Evolutionary conservation across 2,113 vertebrate species (phyloP), one percentile per base, ranked within the genome.

Genomic region (Catharus fuscescens): DNA sequence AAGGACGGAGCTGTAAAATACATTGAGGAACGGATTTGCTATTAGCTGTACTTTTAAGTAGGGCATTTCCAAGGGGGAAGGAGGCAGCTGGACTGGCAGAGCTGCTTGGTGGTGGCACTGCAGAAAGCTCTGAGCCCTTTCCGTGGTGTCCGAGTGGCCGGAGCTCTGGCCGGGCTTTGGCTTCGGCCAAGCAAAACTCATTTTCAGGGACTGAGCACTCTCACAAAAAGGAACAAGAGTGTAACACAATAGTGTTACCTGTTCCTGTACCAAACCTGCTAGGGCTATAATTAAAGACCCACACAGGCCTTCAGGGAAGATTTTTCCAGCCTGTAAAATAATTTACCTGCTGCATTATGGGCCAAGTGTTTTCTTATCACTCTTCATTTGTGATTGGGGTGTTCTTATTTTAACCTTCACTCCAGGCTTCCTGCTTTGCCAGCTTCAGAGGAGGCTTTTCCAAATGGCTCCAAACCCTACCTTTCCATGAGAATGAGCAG

Each of bases 371-470:
- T 96, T 40, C 79, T 47, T 3, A 88, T 45, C 91, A 38, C 34
- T 95, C 95, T 96, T 80, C 92, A 12, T 62, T 94, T 86, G n/a
- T 47, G 31, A 66, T 3, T 84, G 94, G 93, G 95, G 78, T 28
- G 82, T 64, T 96, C 31, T 77, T 64, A 93, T 86, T 95, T 96
- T 94, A 96, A 90, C 96, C 92, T 97, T 82, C 78, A 45, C 96
- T 97, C 95, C 96, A 92, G 95, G 44, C 93, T 96, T 97, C 91
- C 95, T 97, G 96, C 96, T 98, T 97, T 98, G 97, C 97, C 97
- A 98, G 96, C 97, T 98, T 98, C 97, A 88, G 96, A 93, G 83
- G 92, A 96, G 95, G 92, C 42, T 74, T 80, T 83, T 91, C 76
- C 88, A 79, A 79, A 79, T 34, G 48, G 60, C 60, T 79, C 38